These are phyloP conservation scores for Amaurobius ferox DNA, from an alignment of 2,888 invertebrate species.

Conservation along the genomic window DNA sequence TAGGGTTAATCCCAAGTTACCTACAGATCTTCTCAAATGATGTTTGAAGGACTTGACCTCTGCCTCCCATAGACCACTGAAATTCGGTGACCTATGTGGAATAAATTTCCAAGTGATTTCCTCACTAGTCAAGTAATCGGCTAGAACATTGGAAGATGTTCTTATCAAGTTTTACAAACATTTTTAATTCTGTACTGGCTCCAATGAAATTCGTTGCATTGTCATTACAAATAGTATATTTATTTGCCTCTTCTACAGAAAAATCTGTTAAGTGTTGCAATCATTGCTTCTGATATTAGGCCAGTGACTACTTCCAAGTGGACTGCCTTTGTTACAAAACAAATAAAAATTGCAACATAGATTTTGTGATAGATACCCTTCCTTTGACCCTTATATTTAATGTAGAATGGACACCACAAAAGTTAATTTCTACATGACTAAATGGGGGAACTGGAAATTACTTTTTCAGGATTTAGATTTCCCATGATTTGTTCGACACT, in stretches of 20 bases:
- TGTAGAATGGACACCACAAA: background rate
- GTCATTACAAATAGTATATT: background rate
- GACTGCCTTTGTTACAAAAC: background rate
- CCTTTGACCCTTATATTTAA: slow-evolving; percentile 7
- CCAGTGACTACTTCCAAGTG: background rate
- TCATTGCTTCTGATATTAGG: background rate
- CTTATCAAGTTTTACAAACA: background rate
- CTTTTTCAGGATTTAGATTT: slow-evolving; percentile 5
- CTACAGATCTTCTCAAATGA: too few relatives aligned
- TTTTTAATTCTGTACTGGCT: background rate
- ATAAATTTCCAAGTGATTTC: background rate
- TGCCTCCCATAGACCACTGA: background rate
- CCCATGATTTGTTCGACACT: background rate
- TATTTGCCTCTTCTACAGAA: background rate
- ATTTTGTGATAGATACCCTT: background rate
- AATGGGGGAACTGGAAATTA: background rate
- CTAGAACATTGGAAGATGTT: background rate
- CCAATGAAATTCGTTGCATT: background rate
- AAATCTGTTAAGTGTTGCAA: background rate
- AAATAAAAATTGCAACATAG: slow-evolving; percentile 18
- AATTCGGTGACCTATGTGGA: background rate
- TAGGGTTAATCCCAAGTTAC: too few relatives aligned
- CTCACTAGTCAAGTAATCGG: background rate
- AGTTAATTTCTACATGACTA: background rate
- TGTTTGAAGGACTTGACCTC: background rate